These are phyloP conservation scores for Ailurus styani DNA, from an alignment of 2,113 vertebrate genomes.

Conservation along the genomic window DNA sequence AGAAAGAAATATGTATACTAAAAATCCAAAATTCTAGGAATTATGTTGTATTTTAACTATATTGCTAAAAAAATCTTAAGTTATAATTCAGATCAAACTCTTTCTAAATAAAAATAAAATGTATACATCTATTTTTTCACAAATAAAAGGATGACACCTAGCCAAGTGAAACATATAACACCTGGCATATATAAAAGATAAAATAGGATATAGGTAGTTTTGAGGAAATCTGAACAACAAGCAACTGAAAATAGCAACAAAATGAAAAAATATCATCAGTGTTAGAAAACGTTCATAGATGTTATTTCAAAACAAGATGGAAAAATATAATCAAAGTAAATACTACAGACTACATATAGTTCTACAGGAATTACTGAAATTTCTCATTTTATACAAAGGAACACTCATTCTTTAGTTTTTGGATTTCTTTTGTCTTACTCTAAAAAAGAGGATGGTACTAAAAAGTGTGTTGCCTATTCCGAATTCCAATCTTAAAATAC, in stretches of 20 bases:
- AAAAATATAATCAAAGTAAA: neutral
- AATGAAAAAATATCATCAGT: neutral
- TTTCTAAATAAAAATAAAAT: slow-evolving; percentile 22
- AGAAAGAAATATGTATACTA: neutral
- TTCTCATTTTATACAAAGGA: neutral
- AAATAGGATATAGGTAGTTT: neutral
- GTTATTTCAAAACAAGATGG: slow-evolving; percentile 1
- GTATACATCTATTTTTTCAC: neutral
- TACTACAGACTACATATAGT: neutral
- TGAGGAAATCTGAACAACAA: slow-evolving; percentile 24
- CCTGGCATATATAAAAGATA: slow-evolving; percentile 12
- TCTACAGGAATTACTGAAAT: neutral
- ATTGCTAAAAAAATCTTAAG: neutral
- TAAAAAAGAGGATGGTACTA: neutral
- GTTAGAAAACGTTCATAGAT: slow-evolving; percentile 41
- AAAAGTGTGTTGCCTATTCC: neutral
- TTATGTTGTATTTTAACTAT: neutral
- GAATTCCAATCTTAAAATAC: neutral
- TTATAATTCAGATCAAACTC: neutral
- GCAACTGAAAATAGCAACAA: slow-evolving; percentile 40
- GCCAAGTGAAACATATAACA: slow-evolving; percentile 13
- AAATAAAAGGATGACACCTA: slow-evolving; percentile 30
- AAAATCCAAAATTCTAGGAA: neutral
- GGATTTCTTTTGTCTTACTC: neutral
- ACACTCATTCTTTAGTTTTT: neutral